Evolutionary conservation across 2,888 invertebrate genomes (phyloP), one percentile per base, ranked within the genome.

Genomic region (Nephrotoma guestfalica): DNA sequence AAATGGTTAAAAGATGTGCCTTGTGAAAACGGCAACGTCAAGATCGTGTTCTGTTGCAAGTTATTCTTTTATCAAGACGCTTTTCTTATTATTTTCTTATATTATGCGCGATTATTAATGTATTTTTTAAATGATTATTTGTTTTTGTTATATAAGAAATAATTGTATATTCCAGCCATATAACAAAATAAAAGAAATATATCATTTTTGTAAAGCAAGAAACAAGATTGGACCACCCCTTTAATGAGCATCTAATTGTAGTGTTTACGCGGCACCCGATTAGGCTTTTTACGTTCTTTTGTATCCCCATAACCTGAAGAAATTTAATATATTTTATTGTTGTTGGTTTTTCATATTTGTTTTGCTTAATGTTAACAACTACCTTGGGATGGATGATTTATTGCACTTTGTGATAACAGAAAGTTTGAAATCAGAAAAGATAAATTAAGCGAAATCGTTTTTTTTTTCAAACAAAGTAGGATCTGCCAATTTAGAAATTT

Each of bases 221-320:
- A 87, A 88, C 88, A 88, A 88, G 87, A 86, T 89, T 88, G 90
- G 91, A 91, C 91, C 91, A 91, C 91, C 91, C 91, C 91, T 91
- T 91, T 91, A 91, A 91, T 91, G 91, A 90, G 90, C 89, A 90
- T 90, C 91, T 91, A 91, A 91, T 91, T 91, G 91, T 90, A 91
- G 91, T 91, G 86, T 87, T 87, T 87, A 87, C 85, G 87, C 87
- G 87, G 87, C 87, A 87, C 87, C 87, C 87, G 87, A 83, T 86
- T 86, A 83, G 43, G 51, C n/a, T 51, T 51, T 86, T 51, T 57
- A 9, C 15, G 51, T 41, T 57, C n/a, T 84, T 41, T 84, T 30
- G 71, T 71, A 71, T 71, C n/a, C 51, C 15, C 5, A 18, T 71
- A 71, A 30, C 71, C 11, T 71, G 57, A 71, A 71, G 6, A 84